A percentile compares a stretch with the other conserved stretches of the same genome.
Conservation (phyloP, 2,113 vertebrate species). For the Melanerpes aurifrons region DNA sequence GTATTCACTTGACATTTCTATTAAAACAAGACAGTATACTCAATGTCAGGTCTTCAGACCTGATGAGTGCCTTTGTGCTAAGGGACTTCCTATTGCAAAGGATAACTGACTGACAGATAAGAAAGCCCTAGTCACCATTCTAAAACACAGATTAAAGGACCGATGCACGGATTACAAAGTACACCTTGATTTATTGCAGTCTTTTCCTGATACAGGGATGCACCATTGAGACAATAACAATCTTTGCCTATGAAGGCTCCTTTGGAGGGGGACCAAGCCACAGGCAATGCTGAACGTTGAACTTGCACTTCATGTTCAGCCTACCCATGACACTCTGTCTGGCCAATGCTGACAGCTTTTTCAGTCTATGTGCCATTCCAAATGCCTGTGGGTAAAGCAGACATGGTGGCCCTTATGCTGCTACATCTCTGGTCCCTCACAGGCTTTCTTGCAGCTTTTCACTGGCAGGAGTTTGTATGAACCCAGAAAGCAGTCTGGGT, state of each 20-base stretch:
- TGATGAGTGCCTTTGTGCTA: background rate
- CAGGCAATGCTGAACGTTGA: background rate
- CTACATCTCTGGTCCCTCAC: background rate
- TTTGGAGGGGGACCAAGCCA: background rate
- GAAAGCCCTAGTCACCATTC: background rate
- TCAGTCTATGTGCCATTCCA: background rate
- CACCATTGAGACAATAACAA: background rate
- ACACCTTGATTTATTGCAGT: background rate
- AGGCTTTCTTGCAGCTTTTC: background rate
- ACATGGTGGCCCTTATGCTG: background rate
- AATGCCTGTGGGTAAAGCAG: background rate
- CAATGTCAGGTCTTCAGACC: background rate
- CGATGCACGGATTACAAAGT: background rate
- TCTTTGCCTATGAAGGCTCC: background rate
- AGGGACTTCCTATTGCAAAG: background rate
- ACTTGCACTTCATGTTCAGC: background rate
- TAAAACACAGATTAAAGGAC: background rate
- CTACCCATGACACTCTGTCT: background rate
- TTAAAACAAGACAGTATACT: background rate
- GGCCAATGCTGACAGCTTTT: background rate
- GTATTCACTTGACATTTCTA: background rate
- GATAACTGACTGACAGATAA: background rate
- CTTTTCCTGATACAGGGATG: background rate
- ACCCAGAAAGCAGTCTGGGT: background rate
- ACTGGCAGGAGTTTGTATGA: background rate